These are phyloP conservation scores for Apamea monoglypha DNA, from an alignment of 2,888 invertebrate species.

Conservation along the genomic window DNA sequence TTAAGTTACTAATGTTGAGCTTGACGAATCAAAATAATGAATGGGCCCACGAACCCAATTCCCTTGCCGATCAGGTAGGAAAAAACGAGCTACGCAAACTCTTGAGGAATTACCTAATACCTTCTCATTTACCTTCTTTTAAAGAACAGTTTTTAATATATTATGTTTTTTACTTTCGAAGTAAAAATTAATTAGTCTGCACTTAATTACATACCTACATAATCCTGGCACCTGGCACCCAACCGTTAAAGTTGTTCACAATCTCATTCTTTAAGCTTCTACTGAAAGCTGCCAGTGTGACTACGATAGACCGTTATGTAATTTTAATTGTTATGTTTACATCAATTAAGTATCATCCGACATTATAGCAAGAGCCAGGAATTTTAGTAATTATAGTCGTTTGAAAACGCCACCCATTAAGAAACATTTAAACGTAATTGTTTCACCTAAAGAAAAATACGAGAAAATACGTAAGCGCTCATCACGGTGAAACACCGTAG, in stretches of 20 bases:
- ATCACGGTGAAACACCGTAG: constrained; percentile 34
- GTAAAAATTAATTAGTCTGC: background rate
- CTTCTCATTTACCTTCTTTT: background rate
- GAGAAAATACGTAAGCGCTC: constrained; percentile 23
- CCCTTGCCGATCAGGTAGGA: background rate
- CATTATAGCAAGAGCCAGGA: constrained; percentile 43
- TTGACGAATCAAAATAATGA: background rate
- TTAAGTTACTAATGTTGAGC: background rate
- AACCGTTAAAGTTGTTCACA: background rate
- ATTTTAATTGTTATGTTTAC: constrained; percentile 44
- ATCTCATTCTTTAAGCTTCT: background rate
- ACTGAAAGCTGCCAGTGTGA: constrained; percentile 11
- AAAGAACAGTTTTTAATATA: background rate
- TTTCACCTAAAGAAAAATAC: constrained; percentile 37
- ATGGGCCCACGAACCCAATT: background rate
- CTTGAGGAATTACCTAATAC: background rate
- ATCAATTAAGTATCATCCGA: constrained; percentile 45
- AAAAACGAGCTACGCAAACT: background rate
- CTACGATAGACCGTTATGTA: constrained; percentile 23
- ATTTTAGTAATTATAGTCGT: constrained; percentile 50
- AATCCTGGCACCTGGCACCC: background rate
- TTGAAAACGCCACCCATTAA: constrained; percentile 44
- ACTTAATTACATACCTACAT: background rate
- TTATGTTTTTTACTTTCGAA: too few species aligned
- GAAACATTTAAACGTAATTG: constrained; percentile 51